These are phyloP conservation scores for Sphaerophoria rueppellii DNA, from an alignment of 2,888 invertebrate genomes.

Conservation along the genomic window DNA sequence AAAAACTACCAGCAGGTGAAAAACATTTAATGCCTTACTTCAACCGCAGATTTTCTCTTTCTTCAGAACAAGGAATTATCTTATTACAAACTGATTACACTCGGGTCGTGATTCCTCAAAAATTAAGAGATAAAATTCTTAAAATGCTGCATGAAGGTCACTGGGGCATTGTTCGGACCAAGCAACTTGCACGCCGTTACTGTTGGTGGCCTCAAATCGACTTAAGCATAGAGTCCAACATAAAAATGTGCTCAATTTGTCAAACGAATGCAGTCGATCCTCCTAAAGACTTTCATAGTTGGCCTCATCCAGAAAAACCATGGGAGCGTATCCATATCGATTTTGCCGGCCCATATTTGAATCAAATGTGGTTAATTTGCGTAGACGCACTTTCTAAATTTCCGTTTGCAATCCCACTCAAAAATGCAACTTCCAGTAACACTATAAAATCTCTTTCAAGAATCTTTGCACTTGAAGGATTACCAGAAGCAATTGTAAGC, in stretches of 20 bases:
- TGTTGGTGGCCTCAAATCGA: constrained; percentile 12
- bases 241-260: constrained; percentile 24
- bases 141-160: constrained; percentile 15
- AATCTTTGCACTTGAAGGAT: not conserved
- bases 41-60: too few species aligned
- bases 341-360: too few species aligned
- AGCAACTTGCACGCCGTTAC: constrained; percentile 37
- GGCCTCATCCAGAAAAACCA: constrained; percentile 22
- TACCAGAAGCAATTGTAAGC: constrained; percentile 63
- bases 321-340: constrained; percentile 6
- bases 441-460: not conserved
- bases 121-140: not conserved
- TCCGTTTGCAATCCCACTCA: too few species aligned
- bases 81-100: constrained; percentile 19
- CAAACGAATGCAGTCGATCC: constrained; percentile 22
- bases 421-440: too few species aligned
- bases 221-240: constrained; percentile 21
- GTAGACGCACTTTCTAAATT: too few species aligned
- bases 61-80: not conserved
- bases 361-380: too few species aligned
- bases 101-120: not conserved
- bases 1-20: too few species aligned
- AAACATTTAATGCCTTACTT: too few species aligned
- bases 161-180: constrained; percentile 33
- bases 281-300: constrained; percentile 3